A percentile compares a stretch with the other conserved stretches of the same genome.
These are phyloP conservation scores for Caenorhabditis zanzibari DNA, from an alignment of 2,888 invertebrate species.

Conservation along the genomic window DNA sequence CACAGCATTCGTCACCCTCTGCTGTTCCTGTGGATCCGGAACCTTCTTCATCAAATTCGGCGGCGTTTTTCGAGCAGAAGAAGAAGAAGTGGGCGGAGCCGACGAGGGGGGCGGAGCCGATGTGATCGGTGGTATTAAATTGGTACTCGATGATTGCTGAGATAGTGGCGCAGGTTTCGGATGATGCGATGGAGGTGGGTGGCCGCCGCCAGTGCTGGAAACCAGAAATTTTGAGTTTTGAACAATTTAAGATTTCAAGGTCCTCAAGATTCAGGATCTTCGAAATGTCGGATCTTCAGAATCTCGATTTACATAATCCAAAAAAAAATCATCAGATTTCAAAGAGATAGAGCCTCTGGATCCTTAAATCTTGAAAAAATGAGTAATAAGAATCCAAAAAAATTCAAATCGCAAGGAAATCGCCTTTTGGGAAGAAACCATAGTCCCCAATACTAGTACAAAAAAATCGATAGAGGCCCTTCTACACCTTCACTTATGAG, in stretches of 20 bases:
- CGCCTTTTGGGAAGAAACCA: no score
- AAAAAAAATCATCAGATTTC: no score
- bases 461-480: no score
- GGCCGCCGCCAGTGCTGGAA: constrained; percentile 1
- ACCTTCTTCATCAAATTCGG: constrained; percentile 45
- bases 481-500: no score
- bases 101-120: constrained; percentile 16
- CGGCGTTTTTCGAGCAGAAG: constrained; percentile 35
- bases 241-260: neutral
- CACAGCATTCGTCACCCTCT: constrained; percentile 69
- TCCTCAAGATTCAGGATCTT: neutral
- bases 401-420: no score
- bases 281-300: no score
- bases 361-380: no score
- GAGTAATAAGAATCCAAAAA: no score
- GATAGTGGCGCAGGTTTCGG: constrained; percentile 5
- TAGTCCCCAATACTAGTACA: no score
- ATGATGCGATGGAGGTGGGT: neutral
- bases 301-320: no score
- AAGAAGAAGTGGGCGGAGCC: neutral
- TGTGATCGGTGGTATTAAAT: constrained; percentile 1
- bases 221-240: neutral
- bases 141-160: neutral
- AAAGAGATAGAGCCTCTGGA: no score
- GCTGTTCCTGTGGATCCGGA: constrained; percentile 64